phyloP scores from a whole-genome alignment of 2,113 vertebrate species.

The Albula glossodonta region DNA sequence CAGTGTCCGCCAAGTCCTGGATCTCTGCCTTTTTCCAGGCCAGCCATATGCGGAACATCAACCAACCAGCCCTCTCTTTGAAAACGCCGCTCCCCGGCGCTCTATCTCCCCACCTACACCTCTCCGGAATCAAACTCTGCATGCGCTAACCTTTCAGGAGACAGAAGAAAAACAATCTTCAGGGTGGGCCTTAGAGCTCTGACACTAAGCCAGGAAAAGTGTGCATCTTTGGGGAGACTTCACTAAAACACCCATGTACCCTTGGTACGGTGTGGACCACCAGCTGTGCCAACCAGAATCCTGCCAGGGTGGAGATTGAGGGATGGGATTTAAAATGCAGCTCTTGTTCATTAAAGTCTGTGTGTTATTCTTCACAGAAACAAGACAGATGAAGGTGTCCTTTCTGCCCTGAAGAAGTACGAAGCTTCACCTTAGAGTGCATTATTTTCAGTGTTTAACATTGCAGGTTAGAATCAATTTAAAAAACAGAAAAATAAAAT shows the following conservation, averaged over 20 bases:
- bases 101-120: not conserved
- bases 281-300: not conserved
- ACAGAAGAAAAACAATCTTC: too few relatives aligned
- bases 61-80: not conserved
- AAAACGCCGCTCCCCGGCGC: not conserved
- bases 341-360: not conserved
- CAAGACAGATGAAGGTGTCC: too few relatives aligned
- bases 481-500: too few relatives aligned
- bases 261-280: not conserved
- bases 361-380: too few relatives aligned
- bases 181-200: not conserved
- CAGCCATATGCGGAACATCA: conserved; percentile 17
- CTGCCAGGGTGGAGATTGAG: not conserved
- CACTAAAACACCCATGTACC: not conserved
- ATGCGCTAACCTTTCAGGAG: too few relatives aligned
- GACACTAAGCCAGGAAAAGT: conserved; percentile 3
- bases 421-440: too few relatives aligned
- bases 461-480: too few relatives aligned
- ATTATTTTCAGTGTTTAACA: too few relatives aligned
- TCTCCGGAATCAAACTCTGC: conserved; percentile 8
- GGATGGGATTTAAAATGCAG: not conserved
- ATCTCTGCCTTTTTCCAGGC: not conserved
- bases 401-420: too few relatives aligned
- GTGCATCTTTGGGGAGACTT: not conserved
- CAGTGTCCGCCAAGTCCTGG: not conserved